These are phyloP conservation scores for Ciconia maguari DNA, from an alignment of 2,113 vertebrate genomes.

Conservation along the genomic window DNA sequence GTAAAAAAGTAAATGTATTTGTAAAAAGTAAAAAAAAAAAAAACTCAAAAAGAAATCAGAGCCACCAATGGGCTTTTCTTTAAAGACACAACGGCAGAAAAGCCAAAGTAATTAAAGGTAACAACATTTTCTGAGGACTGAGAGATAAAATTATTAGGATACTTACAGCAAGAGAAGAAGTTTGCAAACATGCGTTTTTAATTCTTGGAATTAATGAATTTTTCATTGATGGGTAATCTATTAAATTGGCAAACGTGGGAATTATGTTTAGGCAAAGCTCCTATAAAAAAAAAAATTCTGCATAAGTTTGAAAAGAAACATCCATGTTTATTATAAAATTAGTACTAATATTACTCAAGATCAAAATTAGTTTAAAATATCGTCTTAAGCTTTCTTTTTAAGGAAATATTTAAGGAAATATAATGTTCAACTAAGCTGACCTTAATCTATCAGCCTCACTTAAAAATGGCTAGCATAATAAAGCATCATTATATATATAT, in stretches of 20 bases:
- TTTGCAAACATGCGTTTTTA: constrained; percentile 95
- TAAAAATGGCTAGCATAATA: not conserved
- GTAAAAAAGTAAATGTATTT: not conserved
- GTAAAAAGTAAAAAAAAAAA: not conserved
- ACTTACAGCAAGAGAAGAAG: constrained; percentile 97
- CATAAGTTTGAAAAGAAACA: not conserved
- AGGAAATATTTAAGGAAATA: not conserved
- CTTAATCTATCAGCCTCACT: not conserved
- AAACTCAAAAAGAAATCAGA: not conserved
- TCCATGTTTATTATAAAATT: not conserved
- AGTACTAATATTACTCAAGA: not conserved
- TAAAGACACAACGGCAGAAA: not conserved
- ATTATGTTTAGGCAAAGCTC: constrained; percentile 98
- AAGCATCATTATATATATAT: not conserved
- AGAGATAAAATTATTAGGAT: not conserved
- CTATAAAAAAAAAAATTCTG: constrained; percentile 68
- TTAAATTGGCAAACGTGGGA: constrained; percentile 96
- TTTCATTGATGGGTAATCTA: constrained; percentile 99
- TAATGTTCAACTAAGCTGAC: not conserved
- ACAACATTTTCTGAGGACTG: not conserved
- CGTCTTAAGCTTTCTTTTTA: not conserved
- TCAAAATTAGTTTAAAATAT: not conserved
- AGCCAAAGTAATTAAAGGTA: not conserved
- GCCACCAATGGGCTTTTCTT: not conserved
- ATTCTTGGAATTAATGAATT: constrained; percentile 97